Percentiles rank a stretch among this genome's conserved stretches.
Conservation (phyloP, 92 coral and sea anemone genomes). For the Porites divaricata region DNA sequence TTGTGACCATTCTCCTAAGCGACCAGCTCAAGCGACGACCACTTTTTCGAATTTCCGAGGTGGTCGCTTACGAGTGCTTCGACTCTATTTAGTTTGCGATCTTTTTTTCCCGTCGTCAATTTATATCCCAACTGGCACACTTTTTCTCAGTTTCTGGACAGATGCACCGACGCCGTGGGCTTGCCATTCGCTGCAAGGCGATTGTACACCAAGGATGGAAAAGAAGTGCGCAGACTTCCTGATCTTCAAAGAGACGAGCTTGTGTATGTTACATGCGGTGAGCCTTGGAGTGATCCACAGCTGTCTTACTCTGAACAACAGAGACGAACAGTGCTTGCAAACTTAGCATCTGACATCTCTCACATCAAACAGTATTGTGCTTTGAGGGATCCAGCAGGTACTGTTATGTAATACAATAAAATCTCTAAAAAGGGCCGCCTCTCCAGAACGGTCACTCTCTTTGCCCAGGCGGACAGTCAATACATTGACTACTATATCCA, state of each 20-base stretch:
- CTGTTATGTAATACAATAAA: background rate
- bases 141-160: constrained; percentile 79
- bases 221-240: constrained; percentile 69
- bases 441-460: no score
- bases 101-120: no score
- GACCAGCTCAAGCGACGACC: no score
- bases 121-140: background rate
- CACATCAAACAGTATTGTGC: constrained; percentile 85
- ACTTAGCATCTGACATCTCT: constrained; percentile 90
- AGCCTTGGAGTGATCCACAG: constrained; percentile 93
- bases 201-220: constrained; percentile 81
- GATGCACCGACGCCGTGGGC: constrained; percentile 89
- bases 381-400: constrained; percentile 87
- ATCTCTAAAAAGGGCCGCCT: no score
- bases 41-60: no score
- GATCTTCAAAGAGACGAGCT: constrained; percentile 83
- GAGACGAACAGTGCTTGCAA: constrained; percentile 83
- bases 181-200: constrained; percentile 94
- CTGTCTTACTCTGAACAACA: constrained; percentile 93
- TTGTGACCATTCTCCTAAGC: no score
- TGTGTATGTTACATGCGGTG: constrained; percentile 92
- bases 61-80: background rate
- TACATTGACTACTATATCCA: no score
- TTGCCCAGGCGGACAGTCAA: no score
- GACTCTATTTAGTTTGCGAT: no score